Evolutionary conservation across 2,113 vertebrate genomes (phyloP), one percentile per base, ranked within the genome.

Genomic region (Silurus glanis): DNA sequence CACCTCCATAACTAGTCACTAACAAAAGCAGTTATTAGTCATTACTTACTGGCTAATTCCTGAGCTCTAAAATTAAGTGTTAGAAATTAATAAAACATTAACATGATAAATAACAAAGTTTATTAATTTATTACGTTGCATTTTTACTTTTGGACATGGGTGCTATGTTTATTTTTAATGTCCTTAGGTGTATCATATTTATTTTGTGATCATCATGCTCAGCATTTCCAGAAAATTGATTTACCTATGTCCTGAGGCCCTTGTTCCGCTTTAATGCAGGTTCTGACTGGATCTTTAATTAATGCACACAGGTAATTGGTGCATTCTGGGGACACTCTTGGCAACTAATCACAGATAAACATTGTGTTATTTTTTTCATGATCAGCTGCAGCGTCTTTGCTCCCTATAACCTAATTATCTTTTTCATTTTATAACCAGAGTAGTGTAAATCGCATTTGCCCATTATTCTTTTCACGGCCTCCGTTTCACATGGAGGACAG

Each of bases 351-450:
- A 92, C 79, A 91, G 83, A 88, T 82, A 83, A 21, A 81, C 9
- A 86, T 83, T 51, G 9, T 51, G 4, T 17, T 58, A 9, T 23
- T 64, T 25, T 66, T 19, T 90, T 86, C 49, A 72, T 84, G 75
- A 49, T 82, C 85, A 88, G 83, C 88, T 89, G 87, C 84, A 71
- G 28, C 53, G 62, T 89, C 79, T 66, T 90, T 74, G 58, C 83
- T 79, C 80, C 78, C 86, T 89, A 83, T 81, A 82, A 81, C 75
- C 87, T 88, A 92, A 92, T 94, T 90, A 92, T 84, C 83, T 86
- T 91, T 93, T 90, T 87, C 37, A 37, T 91, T 91, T 92, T 87
- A 90, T 89, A 90, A 94, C 92, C 85, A 90, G 83, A 90, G 82
- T 62, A 87, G 91, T 61, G 84, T 88, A 91, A 90, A 92, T 86